These are phyloP conservation scores for Myotis myotis DNA, from an alignment of 2,797 vertebrate genomes.

Conservation along the genomic window DNA sequence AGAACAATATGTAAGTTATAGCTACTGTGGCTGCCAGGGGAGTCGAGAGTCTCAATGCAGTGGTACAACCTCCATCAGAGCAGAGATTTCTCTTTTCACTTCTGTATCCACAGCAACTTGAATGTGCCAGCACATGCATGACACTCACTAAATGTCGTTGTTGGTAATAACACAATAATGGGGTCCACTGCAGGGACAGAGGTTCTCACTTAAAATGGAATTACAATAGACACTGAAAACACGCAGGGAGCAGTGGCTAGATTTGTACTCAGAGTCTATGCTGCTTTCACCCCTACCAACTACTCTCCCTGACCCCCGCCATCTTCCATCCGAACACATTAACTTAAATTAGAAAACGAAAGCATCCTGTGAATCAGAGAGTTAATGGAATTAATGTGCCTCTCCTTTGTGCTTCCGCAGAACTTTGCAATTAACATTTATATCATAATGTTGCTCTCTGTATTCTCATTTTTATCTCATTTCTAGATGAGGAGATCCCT, in stretches of 20 bases:
- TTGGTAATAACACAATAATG: background rate
- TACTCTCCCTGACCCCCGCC: accelerated
- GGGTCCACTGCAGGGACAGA: background rate
- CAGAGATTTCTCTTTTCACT: background rate
- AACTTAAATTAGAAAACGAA: conserved; percentile 19
- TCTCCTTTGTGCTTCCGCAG: background rate
- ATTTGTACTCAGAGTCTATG: background rate
- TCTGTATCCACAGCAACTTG: background rate
- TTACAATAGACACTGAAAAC: background rate
- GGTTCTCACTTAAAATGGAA: background rate
- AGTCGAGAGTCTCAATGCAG: background rate
- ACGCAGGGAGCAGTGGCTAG: background rate
- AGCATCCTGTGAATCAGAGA: background rate
- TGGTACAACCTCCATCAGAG: background rate
- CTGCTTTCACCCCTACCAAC: background rate
- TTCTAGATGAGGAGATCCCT: conserved; percentile 23
- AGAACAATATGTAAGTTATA: background rate
- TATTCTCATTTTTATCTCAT: conserved; percentile 14
- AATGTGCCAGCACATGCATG: background rate
- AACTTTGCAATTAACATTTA: background rate
- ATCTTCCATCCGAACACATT: background rate
- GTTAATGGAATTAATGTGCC: background rate
- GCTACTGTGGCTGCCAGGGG: background rate
- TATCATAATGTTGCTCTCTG: background rate
- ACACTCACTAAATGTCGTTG: background rate